Conservation (phyloP, 2,888 invertebrate species). For the Cheilosia urbana region DNA sequence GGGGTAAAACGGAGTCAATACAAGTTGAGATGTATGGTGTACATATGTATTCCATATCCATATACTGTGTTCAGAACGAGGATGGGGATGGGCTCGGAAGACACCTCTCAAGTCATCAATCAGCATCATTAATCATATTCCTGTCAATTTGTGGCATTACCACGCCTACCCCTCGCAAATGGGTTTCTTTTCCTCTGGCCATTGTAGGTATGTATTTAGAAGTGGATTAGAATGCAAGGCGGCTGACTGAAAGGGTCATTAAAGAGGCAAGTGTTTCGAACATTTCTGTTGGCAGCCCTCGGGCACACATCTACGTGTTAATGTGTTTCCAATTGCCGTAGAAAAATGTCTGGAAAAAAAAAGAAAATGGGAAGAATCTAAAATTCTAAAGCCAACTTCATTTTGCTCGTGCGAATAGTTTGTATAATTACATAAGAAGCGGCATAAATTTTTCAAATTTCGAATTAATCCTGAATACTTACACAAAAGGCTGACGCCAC, state of each 20-base stretch:
- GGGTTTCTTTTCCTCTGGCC: slow-evolving; percentile 53
- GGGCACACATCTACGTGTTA: slow-evolving; percentile 46
- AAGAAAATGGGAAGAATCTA: too few relatives aligned
- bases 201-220: slow-evolving; percentile 41
- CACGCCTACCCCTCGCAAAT: slow-evolving; percentile 73
- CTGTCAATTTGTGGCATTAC: slow-evolving; percentile 72
- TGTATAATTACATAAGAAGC: too few relatives aligned
- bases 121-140: slow-evolving; percentile 67
- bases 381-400: too few relatives aligned
- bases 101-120: slow-evolving; percentile 57
- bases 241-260: slow-evolving; percentile 23
- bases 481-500: background rate
- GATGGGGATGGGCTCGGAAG: slow-evolving; percentile 2
- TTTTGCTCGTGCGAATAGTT: too few relatives aligned
- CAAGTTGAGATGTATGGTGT: background rate
- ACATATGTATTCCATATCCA: slow-evolving; percentile 3
- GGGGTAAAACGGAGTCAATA: background rate
- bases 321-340: slow-evolving; percentile 58
- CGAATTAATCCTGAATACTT: too few relatives aligned
- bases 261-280: slow-evolving; percentile 40
- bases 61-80: slow-evolving; percentile 13
- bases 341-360: too few relatives aligned
- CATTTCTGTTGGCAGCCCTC: slow-evolving; percentile 10
- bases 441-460: too few relatives aligned
- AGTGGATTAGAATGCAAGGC: slow-evolving; percentile 65